Evolutionary conservation across 2,113 vertebrate genomes (phyloP).

Genomic region (Eclectus roratus): DNA sequence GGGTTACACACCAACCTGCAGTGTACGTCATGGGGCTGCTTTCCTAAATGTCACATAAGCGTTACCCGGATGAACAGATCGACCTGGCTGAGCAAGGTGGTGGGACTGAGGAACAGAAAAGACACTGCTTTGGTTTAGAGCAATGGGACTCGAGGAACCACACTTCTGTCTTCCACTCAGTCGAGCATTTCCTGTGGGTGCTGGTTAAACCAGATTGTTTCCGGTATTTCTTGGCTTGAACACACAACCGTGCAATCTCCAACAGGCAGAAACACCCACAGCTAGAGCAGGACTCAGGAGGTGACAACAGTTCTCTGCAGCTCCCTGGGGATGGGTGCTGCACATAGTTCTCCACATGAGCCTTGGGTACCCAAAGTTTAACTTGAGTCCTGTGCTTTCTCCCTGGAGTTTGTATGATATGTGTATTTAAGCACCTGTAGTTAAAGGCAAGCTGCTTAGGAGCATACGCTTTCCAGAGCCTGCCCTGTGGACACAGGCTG

Average conservation of each 20-base stretch:
- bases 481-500: not conserved
- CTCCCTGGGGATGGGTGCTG: not conserved
- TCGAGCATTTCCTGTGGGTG: rapidly evolving
- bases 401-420: not conserved
- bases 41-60: not conserved
- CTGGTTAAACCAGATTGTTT: not conserved
- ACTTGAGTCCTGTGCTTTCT: not conserved
- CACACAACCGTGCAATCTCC: rapidly evolving
- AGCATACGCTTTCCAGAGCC: not conserved
- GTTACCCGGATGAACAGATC: rapidly evolving
- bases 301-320: not conserved
- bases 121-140: not conserved
- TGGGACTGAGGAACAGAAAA: not conserved
- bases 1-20: not conserved
- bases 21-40: not conserved
- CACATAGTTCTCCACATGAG: not conserved
- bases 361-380: not conserved
- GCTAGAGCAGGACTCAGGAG: not conserved
- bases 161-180: not conserved
- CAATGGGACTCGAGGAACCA: not conserved
- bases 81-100: not conserved
- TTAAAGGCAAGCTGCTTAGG: not conserved
- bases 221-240: not conserved
- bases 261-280: not conserved
- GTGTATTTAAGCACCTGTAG: not conserved